Evolutionary conservation across 2,113 vertebrate genomes (phyloP).

Genomic region (Lynx canadensis): DNA sequence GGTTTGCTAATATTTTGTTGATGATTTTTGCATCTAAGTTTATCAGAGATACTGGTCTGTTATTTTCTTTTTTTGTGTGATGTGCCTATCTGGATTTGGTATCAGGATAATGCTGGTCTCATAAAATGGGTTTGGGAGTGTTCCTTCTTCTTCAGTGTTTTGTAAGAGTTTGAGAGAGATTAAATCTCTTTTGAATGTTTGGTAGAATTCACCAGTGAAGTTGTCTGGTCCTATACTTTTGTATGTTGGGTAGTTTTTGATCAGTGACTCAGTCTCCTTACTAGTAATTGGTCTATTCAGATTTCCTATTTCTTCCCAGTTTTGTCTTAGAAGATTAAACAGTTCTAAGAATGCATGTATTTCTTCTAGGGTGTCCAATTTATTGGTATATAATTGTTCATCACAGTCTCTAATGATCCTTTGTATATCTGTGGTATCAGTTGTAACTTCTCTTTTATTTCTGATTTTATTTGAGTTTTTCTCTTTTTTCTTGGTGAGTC

Average conservation of each 20-base stretch:
- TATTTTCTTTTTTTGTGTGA: background rate
- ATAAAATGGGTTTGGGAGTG: background rate
- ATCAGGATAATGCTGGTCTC: background rate
- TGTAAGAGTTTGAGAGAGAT: background rate
- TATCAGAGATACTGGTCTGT: background rate
- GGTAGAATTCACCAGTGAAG: background rate
- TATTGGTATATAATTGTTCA: background rate
- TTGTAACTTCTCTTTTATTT: background rate
- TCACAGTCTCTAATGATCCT: background rate
- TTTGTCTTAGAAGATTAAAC: background rate
- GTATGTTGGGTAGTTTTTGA: background rate
- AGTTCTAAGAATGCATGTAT: background rate
- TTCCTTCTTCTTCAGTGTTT: background rate
- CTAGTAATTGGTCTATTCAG: background rate
- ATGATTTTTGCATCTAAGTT: background rate
- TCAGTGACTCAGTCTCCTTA: background rate
- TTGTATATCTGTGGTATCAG: background rate
- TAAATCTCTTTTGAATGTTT: background rate
- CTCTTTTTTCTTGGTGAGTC: background rate
- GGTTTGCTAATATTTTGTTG: background rate
- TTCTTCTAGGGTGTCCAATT: background rate
- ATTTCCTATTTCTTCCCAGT: background rate
- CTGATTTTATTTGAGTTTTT: background rate
- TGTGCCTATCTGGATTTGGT: background rate
- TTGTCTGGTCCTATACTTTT: background rate